Percentiles rank a stretch among this genome's conserved stretches.
Evolutionary conservation across 2,888 invertebrate species (phyloP).

Genomic region (Dryadula phaetusa): DNA sequence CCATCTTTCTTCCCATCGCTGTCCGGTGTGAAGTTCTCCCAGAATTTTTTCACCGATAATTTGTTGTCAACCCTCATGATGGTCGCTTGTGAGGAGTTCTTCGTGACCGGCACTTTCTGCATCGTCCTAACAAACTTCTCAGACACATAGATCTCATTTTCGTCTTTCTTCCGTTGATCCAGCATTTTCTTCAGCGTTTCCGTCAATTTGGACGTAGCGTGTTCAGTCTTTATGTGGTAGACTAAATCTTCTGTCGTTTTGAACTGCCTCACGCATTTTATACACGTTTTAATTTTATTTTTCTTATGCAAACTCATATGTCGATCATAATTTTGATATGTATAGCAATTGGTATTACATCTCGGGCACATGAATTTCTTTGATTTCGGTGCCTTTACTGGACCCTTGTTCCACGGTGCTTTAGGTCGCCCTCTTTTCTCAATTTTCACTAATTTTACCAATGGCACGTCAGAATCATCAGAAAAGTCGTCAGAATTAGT

Average conservation of each 20-base stretch:
- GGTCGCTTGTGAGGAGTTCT: slow-evolving; percentile 48
- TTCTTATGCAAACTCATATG: slow-evolving; percentile 66
- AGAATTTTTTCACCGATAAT: slow-evolving; percentile 67
- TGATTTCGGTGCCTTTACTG: neutral
- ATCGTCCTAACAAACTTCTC: slow-evolving; percentile 59
- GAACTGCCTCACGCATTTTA: slow-evolving; percentile 65
- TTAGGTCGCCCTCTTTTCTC: slow-evolving; percentile 33
- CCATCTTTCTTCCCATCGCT: slow-evolving; percentile 42
- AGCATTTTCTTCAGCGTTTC: slow-evolving; percentile 68
- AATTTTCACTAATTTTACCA: slow-evolving; percentile 49
- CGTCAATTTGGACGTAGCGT: slow-evolving; percentile 64
- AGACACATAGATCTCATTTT: slow-evolving; percentile 33
- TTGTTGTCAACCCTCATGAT: slow-evolving; percentile 52
- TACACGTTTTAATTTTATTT: slow-evolving; percentile 59
- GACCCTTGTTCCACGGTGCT: slow-evolving; percentile 17
- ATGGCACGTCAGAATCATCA: slow-evolving; percentile 62
- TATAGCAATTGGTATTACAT: slow-evolving; percentile 72
- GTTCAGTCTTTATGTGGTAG: slow-evolving; percentile 58
- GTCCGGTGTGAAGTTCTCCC: slow-evolving; percentile 72
- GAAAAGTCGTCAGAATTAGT: slow-evolving; percentile 28
- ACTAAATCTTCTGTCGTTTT: slow-evolving; percentile 56
- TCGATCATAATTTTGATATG: slow-evolving; percentile 70
- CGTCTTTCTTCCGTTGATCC: slow-evolving; percentile 58
- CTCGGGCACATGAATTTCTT: slow-evolving; percentile 60
- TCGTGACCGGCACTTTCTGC: slow-evolving; percentile 53